Conservation (phyloP, 2,888 invertebrate species). For the Augiades crinisus region DNA sequence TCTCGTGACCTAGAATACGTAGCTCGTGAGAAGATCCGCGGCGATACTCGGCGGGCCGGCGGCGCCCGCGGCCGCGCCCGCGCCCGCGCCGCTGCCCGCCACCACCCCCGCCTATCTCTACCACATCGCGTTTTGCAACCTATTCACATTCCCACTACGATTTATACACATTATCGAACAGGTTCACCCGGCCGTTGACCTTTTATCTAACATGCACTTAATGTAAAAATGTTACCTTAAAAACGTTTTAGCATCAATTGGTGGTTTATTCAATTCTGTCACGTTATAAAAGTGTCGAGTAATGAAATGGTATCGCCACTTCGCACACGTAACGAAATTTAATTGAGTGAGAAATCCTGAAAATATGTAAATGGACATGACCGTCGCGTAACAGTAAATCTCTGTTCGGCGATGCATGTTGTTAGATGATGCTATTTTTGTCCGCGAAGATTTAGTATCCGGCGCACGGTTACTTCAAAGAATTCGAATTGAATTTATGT, state of each 20-base stretch:
- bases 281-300: too few relatives aligned
- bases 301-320: too few relatives aligned
- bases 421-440: conserved; percentile 72
- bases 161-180: conserved; percentile 37
- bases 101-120: conserved; percentile 23
- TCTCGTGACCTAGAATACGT: conserved; percentile 58
- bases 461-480: conserved; percentile 73
- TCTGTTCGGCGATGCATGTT: conserved; percentile 55
- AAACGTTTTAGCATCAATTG: too few relatives aligned
- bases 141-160: conserved; percentile 32
- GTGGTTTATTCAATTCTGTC: too few relatives aligned
- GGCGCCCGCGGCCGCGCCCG: conserved; percentile 26
- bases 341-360: conserved; percentile 5
- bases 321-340: neutral
- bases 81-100: conserved; percentile 17
- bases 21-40: conserved; percentile 53
- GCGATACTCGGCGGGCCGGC: conserved; percentile 37
- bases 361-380: conserved; percentile 37
- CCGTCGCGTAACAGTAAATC: conserved; percentile 53
- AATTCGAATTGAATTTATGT: conserved; percentile 74
- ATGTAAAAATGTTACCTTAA: too few relatives aligned
- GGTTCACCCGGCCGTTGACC: conserved; percentile 50
- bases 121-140: conserved; percentile 29
- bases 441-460: conserved; percentile 66
- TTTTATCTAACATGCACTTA: conserved; percentile 41